A percentile compares a stretch with the other conserved stretches of the same genome.
Conservation (phyloP, 2,797 vertebrate species). For the Sebastes aleutianus region DNA sequence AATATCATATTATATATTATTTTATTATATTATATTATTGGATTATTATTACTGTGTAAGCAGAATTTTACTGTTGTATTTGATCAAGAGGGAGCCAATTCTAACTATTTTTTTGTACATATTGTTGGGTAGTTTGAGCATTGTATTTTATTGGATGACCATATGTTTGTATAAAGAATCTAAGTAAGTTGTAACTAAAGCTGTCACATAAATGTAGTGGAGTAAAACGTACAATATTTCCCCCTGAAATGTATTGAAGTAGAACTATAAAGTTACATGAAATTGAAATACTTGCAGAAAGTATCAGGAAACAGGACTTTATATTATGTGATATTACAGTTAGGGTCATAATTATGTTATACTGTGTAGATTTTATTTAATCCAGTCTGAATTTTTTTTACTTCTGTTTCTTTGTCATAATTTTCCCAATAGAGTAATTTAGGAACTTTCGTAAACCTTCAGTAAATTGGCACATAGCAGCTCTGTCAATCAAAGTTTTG, state of each 20-base stretch:
- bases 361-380: background rate
- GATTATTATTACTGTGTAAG: background rate
- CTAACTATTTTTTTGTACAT: background rate
- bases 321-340: background rate
- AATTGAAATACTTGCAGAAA: too few species aligned
- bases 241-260: background rate
- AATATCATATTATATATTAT: too few species aligned
- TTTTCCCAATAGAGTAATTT: background rate
- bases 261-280: background rate
- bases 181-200: background rate
- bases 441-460: background rate
- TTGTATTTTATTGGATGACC: background rate
- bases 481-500: background rate
- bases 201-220: background rate
- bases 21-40: too few species aligned
- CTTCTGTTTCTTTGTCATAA: background rate
- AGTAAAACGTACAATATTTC: background rate
- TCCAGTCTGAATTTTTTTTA: background rate
- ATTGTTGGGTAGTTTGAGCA: background rate
- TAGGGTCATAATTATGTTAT: background rate
- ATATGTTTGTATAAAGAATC: background rate
- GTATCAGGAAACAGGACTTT: background rate
- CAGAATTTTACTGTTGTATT: background rate
- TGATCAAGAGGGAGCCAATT: background rate
- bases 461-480: background rate